Evolutionary conservation across 2,113 vertebrate species (phyloP).

Genomic region (Cebidichthys violaceus): DNA sequence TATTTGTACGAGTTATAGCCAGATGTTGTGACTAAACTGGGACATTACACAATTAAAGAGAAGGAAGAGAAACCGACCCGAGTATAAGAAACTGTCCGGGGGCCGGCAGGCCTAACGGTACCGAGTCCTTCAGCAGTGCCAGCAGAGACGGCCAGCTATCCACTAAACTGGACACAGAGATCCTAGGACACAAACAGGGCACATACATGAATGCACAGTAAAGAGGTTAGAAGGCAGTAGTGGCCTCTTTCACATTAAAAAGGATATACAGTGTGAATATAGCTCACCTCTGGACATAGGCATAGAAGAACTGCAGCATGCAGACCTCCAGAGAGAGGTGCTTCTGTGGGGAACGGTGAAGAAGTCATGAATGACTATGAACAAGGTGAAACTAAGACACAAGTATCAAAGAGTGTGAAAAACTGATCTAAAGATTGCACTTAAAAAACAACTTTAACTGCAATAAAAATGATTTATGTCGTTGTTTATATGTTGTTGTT

Average conservation of each 20-base stretch:
- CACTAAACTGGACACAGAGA: slow-evolving; percentile 94
- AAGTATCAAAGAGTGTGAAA: neutral
- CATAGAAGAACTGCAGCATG: slow-evolving; percentile 99
- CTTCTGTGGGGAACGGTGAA: slow-evolving; percentile 85
- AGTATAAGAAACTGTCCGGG: slow-evolving; percentile 97
- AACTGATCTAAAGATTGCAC: neutral
- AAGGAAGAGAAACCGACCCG: slow-evolving; percentile 84
- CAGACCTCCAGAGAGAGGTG: slow-evolving; percentile 98
- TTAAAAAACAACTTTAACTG: too few relatives aligned
- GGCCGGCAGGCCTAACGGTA: slow-evolving; percentile 94
- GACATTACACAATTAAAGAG: neutral
- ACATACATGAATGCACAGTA: slow-evolving; percentile 1
- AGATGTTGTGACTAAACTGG: neutral
- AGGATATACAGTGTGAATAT: neutral
- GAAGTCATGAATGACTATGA: neutral
- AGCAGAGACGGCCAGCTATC: slow-evolving; percentile 96
- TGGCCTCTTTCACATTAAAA: neutral
- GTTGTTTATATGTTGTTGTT: too few relatives aligned
- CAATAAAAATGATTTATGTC: too few relatives aligned
- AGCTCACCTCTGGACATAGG: slow-evolving; percentile 97
- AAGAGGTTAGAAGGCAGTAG: neutral
- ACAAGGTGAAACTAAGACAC: neutral
- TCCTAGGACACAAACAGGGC: slow-evolving; percentile 79
- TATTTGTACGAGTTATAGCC: neutral
- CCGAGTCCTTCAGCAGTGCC: slow-evolving; percentile 94